Evolutionary conservation across 2,113 vertebrate genomes (phyloP), one percentile per base, ranked within the genome.

Genomic region (Petaurus breviceps): DNA sequence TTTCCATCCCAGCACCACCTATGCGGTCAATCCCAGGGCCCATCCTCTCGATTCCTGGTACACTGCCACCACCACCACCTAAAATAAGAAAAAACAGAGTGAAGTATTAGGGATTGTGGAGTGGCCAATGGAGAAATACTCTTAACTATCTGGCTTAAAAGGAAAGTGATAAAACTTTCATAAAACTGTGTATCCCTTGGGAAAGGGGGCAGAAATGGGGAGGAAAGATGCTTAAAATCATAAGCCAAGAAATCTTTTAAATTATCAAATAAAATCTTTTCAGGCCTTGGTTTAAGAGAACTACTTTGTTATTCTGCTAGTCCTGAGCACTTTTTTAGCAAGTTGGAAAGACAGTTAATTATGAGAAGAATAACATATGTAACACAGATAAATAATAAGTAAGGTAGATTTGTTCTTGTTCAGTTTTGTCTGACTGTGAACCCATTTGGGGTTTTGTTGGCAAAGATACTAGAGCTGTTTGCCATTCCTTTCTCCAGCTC

Each of bases 21-120:
- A 99, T 99, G 55, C 99, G 99, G 31, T 99, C 99, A 98, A 99
- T 99, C 94, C 99, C 99, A 0, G 99, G 99, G 46, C 98, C 98
- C 98, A 99, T 99, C 92, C 99, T 96, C 96, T 99, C 98, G 1
- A 99, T 99, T 0, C 98, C 98, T 0, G 99, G 98, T 26, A 99
- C 98, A 84, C 98, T 98, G 98, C 98, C 98, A 90, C 98, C 98
- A 0, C 98, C 98, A 61, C 98, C 99, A 97, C 99, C 98, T 99
- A 96, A 3, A 98, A 98, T 0, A 84, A 93, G 77, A 54, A 94
- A 98, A 93, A 94, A 94, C 28, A 97, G 7, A 90, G 9, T 51
- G 26, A 28, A 7, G 19, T 52, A 46, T 95, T 68, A 97, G 90
- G 52, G 28, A 89, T 31, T 16, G 90, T 43, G 68, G 37, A 84